Percentiles rank a stretch among this genome's conserved stretches.
Conservation (phyloP, 2,113 vertebrate genomes). For the Oostethus manadensis region DNA sequence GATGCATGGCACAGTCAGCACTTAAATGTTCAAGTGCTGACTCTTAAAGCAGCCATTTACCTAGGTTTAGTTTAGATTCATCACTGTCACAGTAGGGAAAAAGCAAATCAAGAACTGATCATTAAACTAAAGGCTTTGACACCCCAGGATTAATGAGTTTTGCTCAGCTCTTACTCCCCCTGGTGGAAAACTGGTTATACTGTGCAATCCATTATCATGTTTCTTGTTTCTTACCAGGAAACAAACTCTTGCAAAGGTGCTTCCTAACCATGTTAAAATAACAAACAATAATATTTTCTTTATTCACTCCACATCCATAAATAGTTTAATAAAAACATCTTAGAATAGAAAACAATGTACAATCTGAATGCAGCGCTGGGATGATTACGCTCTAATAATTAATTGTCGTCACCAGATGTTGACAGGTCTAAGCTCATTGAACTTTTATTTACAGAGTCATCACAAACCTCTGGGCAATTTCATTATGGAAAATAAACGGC, state of each 20-base stretch:
- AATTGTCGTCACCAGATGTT: conserved; percentile 36
- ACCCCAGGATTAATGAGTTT: conserved; percentile 22
- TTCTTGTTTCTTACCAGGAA: neutral
- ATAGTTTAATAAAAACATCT: no score
- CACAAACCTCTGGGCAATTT: conserved; percentile 76
- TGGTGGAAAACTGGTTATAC: conserved; percentile 41
- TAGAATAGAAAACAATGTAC: neutral
- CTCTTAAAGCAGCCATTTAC: conserved; percentile 24
- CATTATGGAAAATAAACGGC: conserved; percentile 80
- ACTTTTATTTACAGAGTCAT: conserved; percentile 82
- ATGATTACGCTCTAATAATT: conserved; percentile 55
- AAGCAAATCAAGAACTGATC: conserved; percentile 27
- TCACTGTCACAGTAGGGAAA: conserved; percentile 24
- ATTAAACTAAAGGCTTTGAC: conserved; percentile 18
- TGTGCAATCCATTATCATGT: neutral
- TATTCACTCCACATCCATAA: no score
- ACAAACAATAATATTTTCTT: neutral
- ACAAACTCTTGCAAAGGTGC: neutral
- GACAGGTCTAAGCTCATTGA: conserved; percentile 49
- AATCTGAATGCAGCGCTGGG: conserved; percentile 1
- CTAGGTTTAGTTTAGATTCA: conserved; percentile 23
- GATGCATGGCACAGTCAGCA: conserved; percentile 1
- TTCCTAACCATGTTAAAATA: neutral
- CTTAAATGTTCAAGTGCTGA: conserved; percentile 12
- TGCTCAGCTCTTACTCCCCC: conserved; percentile 59